Percentiles rank a stretch among this genome's conserved stretches.
Conservation (phyloP, 2,797 vertebrate species). For the Schizopygopsis malacanthus region DNA sequence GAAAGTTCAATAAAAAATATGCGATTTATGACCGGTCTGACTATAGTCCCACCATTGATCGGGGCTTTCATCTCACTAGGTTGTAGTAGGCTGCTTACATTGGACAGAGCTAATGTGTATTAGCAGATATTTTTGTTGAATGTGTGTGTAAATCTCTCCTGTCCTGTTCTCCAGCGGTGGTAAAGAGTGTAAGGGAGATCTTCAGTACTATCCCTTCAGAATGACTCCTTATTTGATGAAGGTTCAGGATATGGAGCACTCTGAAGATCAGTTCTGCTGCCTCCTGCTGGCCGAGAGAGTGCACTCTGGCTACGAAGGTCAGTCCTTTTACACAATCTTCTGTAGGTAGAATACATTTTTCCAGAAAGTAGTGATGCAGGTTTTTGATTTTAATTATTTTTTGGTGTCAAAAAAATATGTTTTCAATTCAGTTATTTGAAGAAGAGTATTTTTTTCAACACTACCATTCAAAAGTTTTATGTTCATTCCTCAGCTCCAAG, state of each 20-base stretch:
- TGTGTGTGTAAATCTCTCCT: background rate
- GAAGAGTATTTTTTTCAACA: too few relatives aligned
- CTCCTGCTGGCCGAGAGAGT: slow-evolving; percentile 94
- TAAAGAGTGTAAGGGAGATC: slow-evolving; percentile 79
- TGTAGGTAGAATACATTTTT: background rate
- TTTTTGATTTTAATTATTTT: too few relatives aligned
- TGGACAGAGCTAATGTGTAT: background rate
- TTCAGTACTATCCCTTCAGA: slow-evolving; percentile 90
- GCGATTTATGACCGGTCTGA: background rate
- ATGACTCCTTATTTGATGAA: slow-evolving; percentile 96
- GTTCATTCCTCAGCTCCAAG: slow-evolving; percentile 84
- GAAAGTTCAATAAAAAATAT: slow-evolving; percentile 1
- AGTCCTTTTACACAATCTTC: slow-evolving; percentile 17
- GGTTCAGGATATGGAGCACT: slow-evolving; percentile 81
- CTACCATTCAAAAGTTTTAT: background rate
- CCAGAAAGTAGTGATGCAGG: background rate
- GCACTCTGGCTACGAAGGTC: slow-evolving; percentile 97
- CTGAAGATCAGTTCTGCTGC: slow-evolving; percentile 92
- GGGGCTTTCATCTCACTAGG: background rate
- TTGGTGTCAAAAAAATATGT: too few relatives aligned
- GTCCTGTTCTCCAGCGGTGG: slow-evolving; percentile 75
- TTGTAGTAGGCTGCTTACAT: background rate
- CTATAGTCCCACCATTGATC: background rate
- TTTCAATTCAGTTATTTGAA: too few relatives aligned
- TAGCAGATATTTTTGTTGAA: background rate